phyloP scores from a whole-genome alignment of 2,113 vertebrate species.

The Vombatus ursinus region DNA sequence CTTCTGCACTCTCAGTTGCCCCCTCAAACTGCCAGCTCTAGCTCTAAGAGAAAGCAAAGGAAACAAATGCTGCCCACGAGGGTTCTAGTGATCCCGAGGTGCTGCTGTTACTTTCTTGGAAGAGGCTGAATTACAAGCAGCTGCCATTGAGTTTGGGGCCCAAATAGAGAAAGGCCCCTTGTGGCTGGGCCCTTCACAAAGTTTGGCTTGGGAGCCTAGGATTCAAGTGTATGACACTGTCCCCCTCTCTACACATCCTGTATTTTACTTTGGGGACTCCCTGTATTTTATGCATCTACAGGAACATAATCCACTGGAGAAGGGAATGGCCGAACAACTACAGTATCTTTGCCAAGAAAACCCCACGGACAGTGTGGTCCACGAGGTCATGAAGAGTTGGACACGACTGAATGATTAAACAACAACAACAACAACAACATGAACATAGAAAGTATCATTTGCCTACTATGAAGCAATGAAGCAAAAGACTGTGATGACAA shows the following conservation, averaged over 20 bases:
- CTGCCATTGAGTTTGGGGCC: background rate
- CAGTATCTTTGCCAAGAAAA: background rate
- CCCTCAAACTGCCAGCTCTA: background rate
- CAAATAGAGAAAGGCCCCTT: background rate
- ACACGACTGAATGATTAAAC: background rate
- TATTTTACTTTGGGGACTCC: background rate
- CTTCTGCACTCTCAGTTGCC: background rate
- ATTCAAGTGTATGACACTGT: constrained; percentile 19
- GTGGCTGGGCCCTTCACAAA: background rate
- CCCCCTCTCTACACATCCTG: background rate
- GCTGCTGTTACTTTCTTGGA: background rate
- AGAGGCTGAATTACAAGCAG: background rate
- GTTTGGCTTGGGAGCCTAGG: background rate
- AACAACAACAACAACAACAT: background rate
- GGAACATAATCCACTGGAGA: background rate
- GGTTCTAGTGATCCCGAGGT: background rate
- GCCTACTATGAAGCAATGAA: constrained; percentile 3
- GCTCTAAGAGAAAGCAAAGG: background rate
- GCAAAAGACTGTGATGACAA: background rate
- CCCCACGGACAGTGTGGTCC: background rate
- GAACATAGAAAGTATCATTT: background rate
- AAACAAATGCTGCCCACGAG: background rate
- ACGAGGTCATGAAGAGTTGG: background rate
- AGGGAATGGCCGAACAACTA: background rate
- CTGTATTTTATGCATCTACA: background rate